Conservation (phyloP, 1,140 invertebrate genomes). For the Copidosoma floridanum region DNA sequence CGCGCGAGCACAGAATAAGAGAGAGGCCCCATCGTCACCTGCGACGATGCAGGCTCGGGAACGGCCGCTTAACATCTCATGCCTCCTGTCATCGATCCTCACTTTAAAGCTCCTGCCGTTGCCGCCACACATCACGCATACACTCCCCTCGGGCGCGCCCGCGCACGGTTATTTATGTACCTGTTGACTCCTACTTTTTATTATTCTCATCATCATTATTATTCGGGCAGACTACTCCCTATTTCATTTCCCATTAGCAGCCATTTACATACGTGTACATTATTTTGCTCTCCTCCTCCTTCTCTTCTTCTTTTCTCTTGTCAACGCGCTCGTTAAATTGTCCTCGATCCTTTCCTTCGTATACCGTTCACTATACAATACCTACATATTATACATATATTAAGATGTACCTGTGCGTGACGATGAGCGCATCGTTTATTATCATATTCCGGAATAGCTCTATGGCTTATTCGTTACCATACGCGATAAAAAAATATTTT, state of each 20-base stretch:
- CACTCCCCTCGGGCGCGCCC: too few relatives aligned
- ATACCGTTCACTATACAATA: too few relatives aligned
- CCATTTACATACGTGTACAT: constrained; percentile 17
- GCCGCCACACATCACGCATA: too few relatives aligned
- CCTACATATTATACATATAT: too few relatives aligned
- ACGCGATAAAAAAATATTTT: too few relatives aligned
- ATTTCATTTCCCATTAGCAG: constrained; percentile 24
- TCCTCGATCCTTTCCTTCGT: too few relatives aligned
- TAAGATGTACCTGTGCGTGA: too few relatives aligned
- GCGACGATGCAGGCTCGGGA: constrained; percentile 1
- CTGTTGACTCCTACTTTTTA: background rate
- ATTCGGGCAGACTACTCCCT: too few relatives aligned
- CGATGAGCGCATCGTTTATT: too few relatives aligned
- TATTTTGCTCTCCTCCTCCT: background rate
- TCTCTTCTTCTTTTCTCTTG: background rate
- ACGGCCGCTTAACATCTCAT: constrained; percentile 40
- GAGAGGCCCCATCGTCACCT: too few relatives aligned
- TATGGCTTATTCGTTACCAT: too few relatives aligned
- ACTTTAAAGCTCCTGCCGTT: constrained; percentile 14
- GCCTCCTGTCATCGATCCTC: constrained; percentile 39
- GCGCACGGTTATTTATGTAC: constrained; percentile 1
- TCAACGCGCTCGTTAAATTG: background rate
- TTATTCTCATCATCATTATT: background rate
- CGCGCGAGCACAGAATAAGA: constrained; percentile 1
- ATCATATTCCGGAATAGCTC: too few relatives aligned